Evolutionary conservation across 2,888 invertebrate genomes (phyloP), one percentile per base, ranked within the genome.

Genomic region (Diogma glabrata): DNA sequence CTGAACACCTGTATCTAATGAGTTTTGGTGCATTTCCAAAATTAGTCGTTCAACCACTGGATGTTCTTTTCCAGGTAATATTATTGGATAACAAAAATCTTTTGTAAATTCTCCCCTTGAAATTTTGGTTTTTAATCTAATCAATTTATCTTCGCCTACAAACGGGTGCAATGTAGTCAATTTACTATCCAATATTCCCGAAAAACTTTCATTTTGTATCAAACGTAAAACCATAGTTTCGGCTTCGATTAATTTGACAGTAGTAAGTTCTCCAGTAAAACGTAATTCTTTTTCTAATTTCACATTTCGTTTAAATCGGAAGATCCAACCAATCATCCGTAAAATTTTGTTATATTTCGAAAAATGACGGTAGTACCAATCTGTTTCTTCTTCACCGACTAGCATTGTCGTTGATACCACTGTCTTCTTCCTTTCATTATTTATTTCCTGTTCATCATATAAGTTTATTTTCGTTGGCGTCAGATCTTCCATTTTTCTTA

Each of bases 11-110:
- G 50, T 51, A 52, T 58, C 55, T n/a, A n/a, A n/a, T n/a, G n/a
- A n/a, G n/a, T n/a, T n/a, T n/a, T n/a, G n/a, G n/a, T 55, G 56
- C 10, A 17, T 17, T 10, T 56, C 20, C 12, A 20, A 24, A 30
- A 56, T 58, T 50, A 57, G 14, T 33, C 33, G 48, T 40, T 56
- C 52, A 5, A 48, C 33, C 1, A 63, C 59, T 20, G 58, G 53
- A 5, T 53, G 51, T 54, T 62, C 59, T n/a, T 50, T 51, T 1
- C 47, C 49, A 17, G 60, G 60, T 49, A 64, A 52, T 12, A 63
- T 26, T 19, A 60, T 58, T 7, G 62, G 61, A 55, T 40, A 54
- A 22, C 55, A 51, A 54, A 62, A 63, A 17, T 51, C 20, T 22
- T 51, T 48, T 10, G 36, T 12, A 40, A 60, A 58, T 10, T 56